A percentile compares a stretch with the other conserved stretches of the same genome.
Evolutionary conservation across 2,113 vertebrate genomes (phyloP).

Genomic region (Phrynosoma blainvillii): DNA sequence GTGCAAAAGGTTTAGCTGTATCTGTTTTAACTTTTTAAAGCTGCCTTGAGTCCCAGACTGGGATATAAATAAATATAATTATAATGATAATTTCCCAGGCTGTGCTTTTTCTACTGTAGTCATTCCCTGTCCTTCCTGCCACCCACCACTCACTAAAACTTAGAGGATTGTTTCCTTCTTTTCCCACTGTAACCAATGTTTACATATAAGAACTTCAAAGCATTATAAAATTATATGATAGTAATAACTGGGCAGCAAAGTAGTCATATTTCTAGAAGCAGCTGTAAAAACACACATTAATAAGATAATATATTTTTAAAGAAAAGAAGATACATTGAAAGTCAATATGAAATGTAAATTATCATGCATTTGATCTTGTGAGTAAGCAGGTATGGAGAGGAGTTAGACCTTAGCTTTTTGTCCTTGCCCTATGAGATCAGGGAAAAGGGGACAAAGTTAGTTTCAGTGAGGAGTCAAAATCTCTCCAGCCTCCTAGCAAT

Average conservation of each 20-base stretch:
- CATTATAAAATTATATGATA: slow-evolving; percentile 38
- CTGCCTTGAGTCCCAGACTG: no score
- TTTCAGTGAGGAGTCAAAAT: slow-evolving; percentile 23
- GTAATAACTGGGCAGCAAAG: slow-evolving; percentile 42
- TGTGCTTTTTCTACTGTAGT: neutral
- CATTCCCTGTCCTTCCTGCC: neutral
- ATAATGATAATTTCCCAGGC: neutral
- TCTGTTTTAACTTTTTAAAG: no score
- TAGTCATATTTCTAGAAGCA: slow-evolving; percentile 63
- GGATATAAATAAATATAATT: no score
- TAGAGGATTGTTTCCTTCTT: slow-evolving; percentile 28
- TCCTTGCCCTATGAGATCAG: neutral
- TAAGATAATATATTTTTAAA: slow-evolving; percentile 58
- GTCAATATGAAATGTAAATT: slow-evolving; percentile 55
- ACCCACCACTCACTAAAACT: slow-evolving; percentile 7
- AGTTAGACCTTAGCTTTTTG: neutral
- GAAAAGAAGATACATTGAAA: slow-evolving; percentile 46
- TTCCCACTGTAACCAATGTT: slow-evolving; percentile 39
- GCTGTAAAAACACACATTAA: slow-evolving; percentile 74
- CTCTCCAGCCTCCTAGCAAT: slow-evolving; percentile 28
- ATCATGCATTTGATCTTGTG: slow-evolving; percentile 53
- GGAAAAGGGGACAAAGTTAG: slow-evolving; percentile 19
- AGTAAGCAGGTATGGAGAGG: neutral
- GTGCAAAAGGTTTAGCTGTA: no score
- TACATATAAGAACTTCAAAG: slow-evolving; percentile 40